Evolutionary conservation across 2,888 invertebrate species (phyloP).

Genomic region (Dendrolimus pini): DNA sequence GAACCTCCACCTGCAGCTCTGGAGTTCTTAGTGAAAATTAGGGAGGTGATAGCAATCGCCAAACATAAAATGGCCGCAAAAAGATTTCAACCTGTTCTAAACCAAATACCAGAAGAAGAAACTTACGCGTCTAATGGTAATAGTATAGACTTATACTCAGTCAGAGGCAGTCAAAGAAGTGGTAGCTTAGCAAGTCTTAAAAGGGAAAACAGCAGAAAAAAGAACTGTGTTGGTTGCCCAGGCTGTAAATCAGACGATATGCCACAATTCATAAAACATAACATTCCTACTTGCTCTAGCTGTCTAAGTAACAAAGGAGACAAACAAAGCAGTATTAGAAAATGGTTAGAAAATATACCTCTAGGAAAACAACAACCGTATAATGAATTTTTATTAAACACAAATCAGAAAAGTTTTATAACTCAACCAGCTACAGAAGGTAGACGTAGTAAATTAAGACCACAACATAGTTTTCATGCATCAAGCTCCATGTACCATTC

Average conservation of each 20-base stretch:
- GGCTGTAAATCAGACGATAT: slow-evolving; percentile 71
- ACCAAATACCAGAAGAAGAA: slow-evolving; percentile 90
- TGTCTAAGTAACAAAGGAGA: slow-evolving; percentile 78
- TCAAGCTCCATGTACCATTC: slow-evolving; percentile 35
- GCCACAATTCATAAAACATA: slow-evolving; percentile 58
- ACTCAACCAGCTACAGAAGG: slow-evolving; percentile 45
- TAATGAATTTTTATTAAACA: slow-evolving; percentile 36
- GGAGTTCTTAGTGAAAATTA: slow-evolving; percentile 91
- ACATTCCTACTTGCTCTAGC: slow-evolving; percentile 67
- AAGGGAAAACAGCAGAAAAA: slow-evolving; percentile 78
- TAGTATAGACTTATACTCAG: slow-evolving; percentile 63
- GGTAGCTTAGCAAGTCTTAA: slow-evolving; percentile 77
- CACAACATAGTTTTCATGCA: slow-evolving; percentile 56
- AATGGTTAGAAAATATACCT: slow-evolving; percentile 86
- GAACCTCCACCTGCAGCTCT: slow-evolving; percentile 93
- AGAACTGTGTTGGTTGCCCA: slow-evolving; percentile 80
- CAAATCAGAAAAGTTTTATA: slow-evolving; percentile 37
- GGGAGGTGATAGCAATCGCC: slow-evolving; percentile 93
- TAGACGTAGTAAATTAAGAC: slow-evolving; percentile 37
- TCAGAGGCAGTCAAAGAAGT: slow-evolving; percentile 70
- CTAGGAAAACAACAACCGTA: slow-evolving; percentile 50
- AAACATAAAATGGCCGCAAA: slow-evolving; percentile 92
- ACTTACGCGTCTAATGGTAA: slow-evolving; percentile 64
- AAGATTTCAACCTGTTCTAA: slow-evolving; percentile 85
- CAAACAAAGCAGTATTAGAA: slow-evolving; percentile 84